These are phyloP conservation scores for Drosophila nigromelanica DNA, from an alignment of 1,140 invertebrate species.

Conservation along the genomic window DNA sequence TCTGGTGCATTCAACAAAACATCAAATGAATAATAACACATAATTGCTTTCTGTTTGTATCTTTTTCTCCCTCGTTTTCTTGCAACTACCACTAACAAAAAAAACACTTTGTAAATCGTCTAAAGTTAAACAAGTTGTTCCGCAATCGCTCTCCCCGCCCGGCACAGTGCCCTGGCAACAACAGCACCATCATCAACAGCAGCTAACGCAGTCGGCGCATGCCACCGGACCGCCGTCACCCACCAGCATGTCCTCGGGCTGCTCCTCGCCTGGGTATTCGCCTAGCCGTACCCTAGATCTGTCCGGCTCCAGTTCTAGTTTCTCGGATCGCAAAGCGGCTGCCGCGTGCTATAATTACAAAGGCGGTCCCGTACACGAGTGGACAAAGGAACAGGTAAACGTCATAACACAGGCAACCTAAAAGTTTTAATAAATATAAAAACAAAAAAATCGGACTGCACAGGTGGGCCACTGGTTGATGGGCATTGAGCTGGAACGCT, in stretches of 20 bases:
- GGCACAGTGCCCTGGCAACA: constrained; percentile 86
- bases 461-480: constrained; percentile 95
- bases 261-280: constrained; percentile 84
- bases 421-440: background rate
- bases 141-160: constrained; percentile 85
- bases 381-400: constrained; percentile 93
- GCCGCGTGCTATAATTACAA: constrained; percentile 87
- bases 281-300: constrained; percentile 84
- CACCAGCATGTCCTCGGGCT: constrained; percentile 87
- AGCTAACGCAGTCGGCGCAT: constrained; percentile 84
- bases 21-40: constrained; percentile 22
- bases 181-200: constrained; percentile 84
- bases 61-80: constrained; percentile 12
- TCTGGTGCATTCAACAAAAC: constrained; percentile 6
- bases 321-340: constrained; percentile 77
- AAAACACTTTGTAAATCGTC: constrained; percentile 17
- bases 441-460: background rate
- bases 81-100: constrained; percentile 4
- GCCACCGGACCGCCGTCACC: constrained; percentile 86
- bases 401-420: background rate
- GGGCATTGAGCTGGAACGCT: constrained; percentile 91
- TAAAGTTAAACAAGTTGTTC: constrained; percentile 87
- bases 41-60: constrained; percentile 20
- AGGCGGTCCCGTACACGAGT: constrained; percentile 90
- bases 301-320: constrained; percentile 85